Evolutionary conservation across 2,888 invertebrate species (phyloP), one percentile per base, ranked within the genome.

Genomic region (Amphipyra tragopoginis): DNA sequence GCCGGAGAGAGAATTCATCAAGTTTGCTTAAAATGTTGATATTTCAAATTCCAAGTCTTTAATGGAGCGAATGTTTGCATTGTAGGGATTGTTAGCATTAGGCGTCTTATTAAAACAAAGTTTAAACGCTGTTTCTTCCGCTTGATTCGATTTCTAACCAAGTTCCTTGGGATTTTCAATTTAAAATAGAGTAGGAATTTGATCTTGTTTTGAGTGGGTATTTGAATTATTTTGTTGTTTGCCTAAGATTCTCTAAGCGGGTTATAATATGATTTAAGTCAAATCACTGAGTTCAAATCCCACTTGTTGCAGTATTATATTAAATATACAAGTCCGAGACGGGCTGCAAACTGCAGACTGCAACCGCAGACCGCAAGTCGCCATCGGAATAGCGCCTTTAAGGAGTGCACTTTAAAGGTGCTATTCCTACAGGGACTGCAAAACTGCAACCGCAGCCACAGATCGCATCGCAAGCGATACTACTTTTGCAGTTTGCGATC

Each of bases 21-120:
- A 80, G 79, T 85, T 88, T 81, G 80, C 73, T 73, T 76, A 72
- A 76, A 85, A 84, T 86, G 86, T 88, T 86, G 83, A 83, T 82
- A 85, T 87, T 87, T 83, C 83, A 79, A 80, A 77, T 83, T 84
- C 75, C 74, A 79, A 79, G 80, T 79, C 79, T 77, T 84, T 83
- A 87, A 87, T 86, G 83, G 80, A 72, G 78, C 73, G 77, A 78
- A 64, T 82, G 81, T 83, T 86, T 84, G 63, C 60, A 68, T 77
- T 76, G 71, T 69, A 61, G 61, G 75, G 77, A 75, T 79, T 77
- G 73, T 78, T 79, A 71, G 74, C 58, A 61, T 75, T 75, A 71
- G 67, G 72, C 61, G 75, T 67, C 67, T 77, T 76, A 72, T 62
- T 72, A 76, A 72, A 76, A 72, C 67, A 75, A 80, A 75, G 63